These are phyloP conservation scores for Platynereis dumerilii DNA, from an alignment of 2,888 invertebrate species.

Conservation along the genomic window DNA sequence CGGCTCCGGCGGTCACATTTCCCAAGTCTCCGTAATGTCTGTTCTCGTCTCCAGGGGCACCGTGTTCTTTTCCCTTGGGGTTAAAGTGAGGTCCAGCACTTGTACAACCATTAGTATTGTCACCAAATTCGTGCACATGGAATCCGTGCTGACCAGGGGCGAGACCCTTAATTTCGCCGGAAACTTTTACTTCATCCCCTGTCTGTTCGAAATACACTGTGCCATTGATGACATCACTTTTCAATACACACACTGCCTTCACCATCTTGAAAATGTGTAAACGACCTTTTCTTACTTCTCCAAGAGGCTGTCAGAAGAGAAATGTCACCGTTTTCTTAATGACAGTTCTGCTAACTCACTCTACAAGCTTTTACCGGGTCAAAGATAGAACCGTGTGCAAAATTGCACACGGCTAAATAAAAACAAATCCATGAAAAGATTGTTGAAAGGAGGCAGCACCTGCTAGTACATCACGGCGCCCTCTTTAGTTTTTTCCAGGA, in stretches of 20 bases:
- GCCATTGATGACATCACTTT: background rate
- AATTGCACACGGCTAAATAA: too few species aligned
- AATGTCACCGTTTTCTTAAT: too few species aligned
- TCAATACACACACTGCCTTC: slow-evolving; percentile 4
- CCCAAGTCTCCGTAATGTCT: slow-evolving; percentile 92
- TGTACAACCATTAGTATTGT: slow-evolving; percentile 90
- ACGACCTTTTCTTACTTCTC: too few species aligned
- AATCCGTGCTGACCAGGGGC: slow-evolving; percentile 83
- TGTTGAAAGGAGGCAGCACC: too few species aligned
- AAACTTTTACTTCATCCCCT: slow-evolving; percentile 65
- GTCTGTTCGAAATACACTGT: slow-evolving; percentile 7
- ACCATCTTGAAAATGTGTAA: background rate
- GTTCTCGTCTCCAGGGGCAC: slow-evolving; percentile 74
- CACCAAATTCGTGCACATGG: slow-evolving; percentile 96
- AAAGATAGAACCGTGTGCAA: too few species aligned
- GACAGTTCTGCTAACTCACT: too few species aligned
- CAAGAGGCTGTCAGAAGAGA: too few species aligned
- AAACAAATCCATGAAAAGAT: too few species aligned
- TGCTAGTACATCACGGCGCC: too few species aligned
- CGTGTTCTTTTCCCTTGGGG: slow-evolving; percentile 79
- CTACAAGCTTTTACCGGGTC: too few species aligned
- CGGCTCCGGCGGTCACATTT: slow-evolving; percentile 54
- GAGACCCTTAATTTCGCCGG: slow-evolving; percentile 82
- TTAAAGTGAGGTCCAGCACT: slow-evolving; percentile 95
- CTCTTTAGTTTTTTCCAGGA: too few species aligned